A percentile compares a stretch with the other conserved stretches of the same genome.
Conservation (phyloP, 2,797 vertebrate species). For the Pteronotus mesoamericanus region DNA sequence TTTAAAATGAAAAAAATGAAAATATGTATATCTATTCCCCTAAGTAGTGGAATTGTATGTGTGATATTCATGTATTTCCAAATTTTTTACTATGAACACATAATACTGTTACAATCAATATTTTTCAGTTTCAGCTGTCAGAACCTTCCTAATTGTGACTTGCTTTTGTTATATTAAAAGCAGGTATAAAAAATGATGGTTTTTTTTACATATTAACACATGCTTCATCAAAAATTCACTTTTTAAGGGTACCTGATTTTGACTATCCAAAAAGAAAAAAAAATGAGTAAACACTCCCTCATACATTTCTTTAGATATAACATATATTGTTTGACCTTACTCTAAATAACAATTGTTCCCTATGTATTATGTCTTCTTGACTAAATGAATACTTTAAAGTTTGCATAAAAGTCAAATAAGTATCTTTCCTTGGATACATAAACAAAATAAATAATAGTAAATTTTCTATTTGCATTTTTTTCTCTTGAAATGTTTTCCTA, state of each 20-base stretch:
- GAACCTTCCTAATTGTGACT: neutral
- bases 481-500: slow-evolving; percentile 15
- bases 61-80: neutral
- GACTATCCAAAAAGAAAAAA: neutral
- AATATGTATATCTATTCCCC: neutral
- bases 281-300: neutral
- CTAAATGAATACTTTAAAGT: neutral
- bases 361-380: neutral
- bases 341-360: neutral
- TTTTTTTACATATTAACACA: neutral
- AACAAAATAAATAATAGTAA: neutral
- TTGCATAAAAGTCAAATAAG: neutral
- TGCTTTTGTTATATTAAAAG: neutral
- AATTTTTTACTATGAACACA: neutral
- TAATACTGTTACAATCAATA: neutral
- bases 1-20: neutral
- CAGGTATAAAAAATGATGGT: neutral
- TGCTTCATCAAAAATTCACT: neutral
- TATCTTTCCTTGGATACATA: neutral
- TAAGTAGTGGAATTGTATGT: neutral
- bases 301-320: neutral
- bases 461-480: neutral
- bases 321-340: neutral
- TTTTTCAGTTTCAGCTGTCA: neutral
- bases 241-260: neutral